These are phyloP conservation scores for Terebella lapidaria DNA, from an alignment of 2,888 invertebrate species.

Conservation along the genomic window DNA sequence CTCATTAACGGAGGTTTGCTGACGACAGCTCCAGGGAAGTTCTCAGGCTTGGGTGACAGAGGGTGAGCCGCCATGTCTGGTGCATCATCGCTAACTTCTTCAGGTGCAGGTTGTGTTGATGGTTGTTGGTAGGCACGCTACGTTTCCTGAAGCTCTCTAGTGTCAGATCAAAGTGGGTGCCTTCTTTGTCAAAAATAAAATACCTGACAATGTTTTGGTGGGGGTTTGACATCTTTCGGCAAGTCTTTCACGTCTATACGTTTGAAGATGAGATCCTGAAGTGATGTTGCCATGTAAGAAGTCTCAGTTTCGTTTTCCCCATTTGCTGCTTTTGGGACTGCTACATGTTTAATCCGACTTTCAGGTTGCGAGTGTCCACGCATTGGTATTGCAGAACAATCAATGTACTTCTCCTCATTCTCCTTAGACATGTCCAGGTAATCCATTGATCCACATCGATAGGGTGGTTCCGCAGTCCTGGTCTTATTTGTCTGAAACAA, in stretches of 20 bases:
- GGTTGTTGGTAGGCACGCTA: too few relatives aligned
- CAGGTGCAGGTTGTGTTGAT: too few relatives aligned
- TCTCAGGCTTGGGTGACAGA: slow-evolving; percentile 27
- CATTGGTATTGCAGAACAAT: slow-evolving; percentile 24
- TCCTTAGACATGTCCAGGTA: slow-evolving; percentile 18
- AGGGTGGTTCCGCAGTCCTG: slow-evolving; percentile 6
- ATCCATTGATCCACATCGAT: slow-evolving; percentile 14
- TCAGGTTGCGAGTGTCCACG: slow-evolving; percentile 15
- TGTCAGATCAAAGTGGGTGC: neutral
- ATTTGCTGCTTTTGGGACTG: neutral
- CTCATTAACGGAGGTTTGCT: neutral
- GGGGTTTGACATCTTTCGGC: slow-evolving; percentile 17
- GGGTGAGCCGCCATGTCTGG: slow-evolving; percentile 24
- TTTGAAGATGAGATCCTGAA: slow-evolving; percentile 22
- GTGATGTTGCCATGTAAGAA: slow-evolving; percentile 19
- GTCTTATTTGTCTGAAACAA: neutral
- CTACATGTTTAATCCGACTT: slow-evolving; percentile 23
- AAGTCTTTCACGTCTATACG: slow-evolving; percentile 7
- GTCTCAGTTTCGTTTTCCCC: neutral
- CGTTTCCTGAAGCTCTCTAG: neutral
- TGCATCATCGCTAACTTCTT: too few relatives aligned
- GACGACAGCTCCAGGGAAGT: slow-evolving; percentile 17
- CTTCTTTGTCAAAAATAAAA: slow-evolving; percentile 22
- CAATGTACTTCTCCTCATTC: slow-evolving; percentile 15
- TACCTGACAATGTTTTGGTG: slow-evolving; percentile 18